These are phyloP conservation scores for Nothobranchius furzeri DNA, from an alignment of 2,113 vertebrate genomes.

Conservation along the genomic window DNA sequence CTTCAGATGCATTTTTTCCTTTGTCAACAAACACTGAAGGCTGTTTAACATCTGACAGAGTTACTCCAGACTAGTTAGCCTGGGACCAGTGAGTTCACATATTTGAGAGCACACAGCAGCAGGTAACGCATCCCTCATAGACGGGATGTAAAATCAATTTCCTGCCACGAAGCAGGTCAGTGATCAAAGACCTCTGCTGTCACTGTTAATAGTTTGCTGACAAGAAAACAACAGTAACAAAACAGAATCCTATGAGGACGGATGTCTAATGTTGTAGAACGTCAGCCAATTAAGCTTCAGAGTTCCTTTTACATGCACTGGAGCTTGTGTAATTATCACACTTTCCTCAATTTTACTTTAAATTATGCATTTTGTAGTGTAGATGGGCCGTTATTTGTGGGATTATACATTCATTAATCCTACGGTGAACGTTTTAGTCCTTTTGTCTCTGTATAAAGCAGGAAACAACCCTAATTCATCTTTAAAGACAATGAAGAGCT, in stretches of 20 bases:
- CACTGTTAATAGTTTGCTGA: constrained; percentile 34
- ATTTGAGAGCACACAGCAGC: constrained; percentile 19
- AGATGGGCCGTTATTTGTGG: too few species aligned
- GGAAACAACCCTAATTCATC: too few species aligned
- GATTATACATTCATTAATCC: too few species aligned
- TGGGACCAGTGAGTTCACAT: constrained; percentile 19
- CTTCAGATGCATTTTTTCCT: constrained; percentile 19
- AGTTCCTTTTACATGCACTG: background rate
- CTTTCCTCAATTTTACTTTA: background rate
- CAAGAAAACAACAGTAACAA: constrained; percentile 27
- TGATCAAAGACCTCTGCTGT: constrained; percentile 45
- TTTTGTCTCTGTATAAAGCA: too few species aligned
- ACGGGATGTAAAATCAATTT: constrained; percentile 51
- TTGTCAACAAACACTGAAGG: constrained; percentile 18
- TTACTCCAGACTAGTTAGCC: constrained; percentile 45
- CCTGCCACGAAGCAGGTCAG: constrained; percentile 48
- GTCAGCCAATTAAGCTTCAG: background rate
- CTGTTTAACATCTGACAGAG: constrained; percentile 39
- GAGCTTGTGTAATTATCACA: background rate
- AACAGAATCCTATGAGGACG: constrained; percentile 15
- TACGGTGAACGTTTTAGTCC: too few species aligned
- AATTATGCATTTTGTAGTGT: background rate
- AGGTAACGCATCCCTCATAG: constrained; percentile 40
- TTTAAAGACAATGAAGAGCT: too few species aligned
- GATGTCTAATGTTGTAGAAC: constrained; percentile 2